phyloP scores from a whole-genome alignment of 2,797 vertebrate species.

The Corythornis leucogaster region DNA sequence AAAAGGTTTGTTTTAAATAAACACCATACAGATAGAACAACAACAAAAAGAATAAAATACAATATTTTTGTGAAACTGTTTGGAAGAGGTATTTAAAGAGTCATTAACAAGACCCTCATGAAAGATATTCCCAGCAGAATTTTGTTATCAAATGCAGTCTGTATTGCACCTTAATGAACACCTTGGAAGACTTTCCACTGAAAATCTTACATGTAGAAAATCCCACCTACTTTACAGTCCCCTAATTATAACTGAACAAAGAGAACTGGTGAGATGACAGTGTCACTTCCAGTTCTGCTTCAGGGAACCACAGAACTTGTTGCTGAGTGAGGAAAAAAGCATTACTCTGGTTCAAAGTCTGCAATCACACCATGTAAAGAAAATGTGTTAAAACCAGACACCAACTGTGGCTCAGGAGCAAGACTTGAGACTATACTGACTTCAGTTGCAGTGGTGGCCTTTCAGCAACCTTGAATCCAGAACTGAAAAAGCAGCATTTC shows the following conservation, averaged over 20 bases:
- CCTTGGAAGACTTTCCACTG: not conserved
- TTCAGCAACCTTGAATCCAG: not conserved
- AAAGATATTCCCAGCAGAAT: too few relatives aligned
- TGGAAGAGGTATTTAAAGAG: too few relatives aligned
- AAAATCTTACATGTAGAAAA: not conserved
- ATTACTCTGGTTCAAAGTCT: not conserved
- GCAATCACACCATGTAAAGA: not conserved
- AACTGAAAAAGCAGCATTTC: not conserved
- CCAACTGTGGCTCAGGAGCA: not conserved
- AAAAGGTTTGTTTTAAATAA: not conserved
- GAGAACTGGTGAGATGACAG: not conserved
- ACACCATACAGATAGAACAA: not conserved
- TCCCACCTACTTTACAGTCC: not conserved
- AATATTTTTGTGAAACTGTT: too few relatives aligned
- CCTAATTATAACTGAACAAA: constrained; percentile 18
- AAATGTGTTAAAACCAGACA: not conserved
- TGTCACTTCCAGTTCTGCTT: not conserved
- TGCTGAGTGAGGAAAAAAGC: not conserved
- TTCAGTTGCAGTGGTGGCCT: not conserved
- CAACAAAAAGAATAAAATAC: too few relatives aligned
- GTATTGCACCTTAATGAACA: not conserved
- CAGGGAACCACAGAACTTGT: not conserved
- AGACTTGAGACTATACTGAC: not conserved
- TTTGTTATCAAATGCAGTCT: too few relatives aligned
- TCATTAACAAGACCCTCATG: too few relatives aligned